Evolutionary conservation across 1,140 invertebrate species (phyloP).

Genomic region (Drosophila oshimai): DNA sequence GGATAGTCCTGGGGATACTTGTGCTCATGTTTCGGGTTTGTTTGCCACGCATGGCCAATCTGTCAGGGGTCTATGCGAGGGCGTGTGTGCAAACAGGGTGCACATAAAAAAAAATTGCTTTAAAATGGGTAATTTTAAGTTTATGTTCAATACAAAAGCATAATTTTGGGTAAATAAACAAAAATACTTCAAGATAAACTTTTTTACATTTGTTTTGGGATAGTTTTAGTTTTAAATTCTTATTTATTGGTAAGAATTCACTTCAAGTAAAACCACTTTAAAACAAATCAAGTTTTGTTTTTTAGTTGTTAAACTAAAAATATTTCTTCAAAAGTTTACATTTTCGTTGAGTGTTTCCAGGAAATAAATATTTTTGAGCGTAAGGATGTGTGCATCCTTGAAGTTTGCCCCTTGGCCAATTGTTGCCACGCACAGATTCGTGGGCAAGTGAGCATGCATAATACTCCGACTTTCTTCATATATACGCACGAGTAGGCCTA

Average conservation of each 20-base stretch:
- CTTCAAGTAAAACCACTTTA: background rate
- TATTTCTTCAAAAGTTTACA: background rate
- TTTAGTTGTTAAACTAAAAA: no score
- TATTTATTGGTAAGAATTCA: no score
- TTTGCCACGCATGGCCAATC: slow-evolving; percentile 47
- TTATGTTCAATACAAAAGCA: no score
- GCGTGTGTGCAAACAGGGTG: background rate
- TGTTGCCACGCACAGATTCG: slow-evolving; percentile 64
- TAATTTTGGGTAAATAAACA: no score
- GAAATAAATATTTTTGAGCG: background rate
- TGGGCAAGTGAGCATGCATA: slow-evolving; percentile 63
- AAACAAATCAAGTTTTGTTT: no score
- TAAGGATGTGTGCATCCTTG: background rate
- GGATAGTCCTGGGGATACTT: background rate
- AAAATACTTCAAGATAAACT: no score
- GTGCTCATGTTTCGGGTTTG: slow-evolving; percentile 13
- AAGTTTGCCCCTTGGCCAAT: slow-evolving; percentile 26
- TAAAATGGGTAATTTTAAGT: no score
- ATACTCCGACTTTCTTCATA: slow-evolving; percentile 24
- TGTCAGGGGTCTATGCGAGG: slow-evolving; percentile 24
- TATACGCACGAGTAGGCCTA: slow-evolving; percentile 38
- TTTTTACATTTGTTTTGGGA: no score
- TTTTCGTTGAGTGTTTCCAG: background rate
- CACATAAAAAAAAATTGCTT: slow-evolving; percentile 5
- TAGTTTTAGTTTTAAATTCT: no score